Conservation (phyloP, 2,888 invertebrate genomes). For the Noctua pronuba region DNA sequence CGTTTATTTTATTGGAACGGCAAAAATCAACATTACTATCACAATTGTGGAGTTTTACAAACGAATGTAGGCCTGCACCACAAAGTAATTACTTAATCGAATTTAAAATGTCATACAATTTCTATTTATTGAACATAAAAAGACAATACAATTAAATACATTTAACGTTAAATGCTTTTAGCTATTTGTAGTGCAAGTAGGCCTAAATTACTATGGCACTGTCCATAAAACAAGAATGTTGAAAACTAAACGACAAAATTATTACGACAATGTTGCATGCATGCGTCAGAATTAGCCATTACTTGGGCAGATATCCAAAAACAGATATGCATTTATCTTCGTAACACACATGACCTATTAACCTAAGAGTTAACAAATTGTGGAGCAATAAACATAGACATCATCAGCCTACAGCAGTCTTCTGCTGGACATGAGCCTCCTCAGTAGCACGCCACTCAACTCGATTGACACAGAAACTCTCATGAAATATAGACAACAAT, state of each 20-base stretch:
- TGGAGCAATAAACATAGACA: conserved; percentile 10
- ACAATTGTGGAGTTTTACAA: conserved; percentile 1
- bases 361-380: conserved; percentile 40
- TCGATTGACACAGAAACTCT: too few relatives aligned
- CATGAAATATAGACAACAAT: not conserved
- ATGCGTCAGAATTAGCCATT: conserved; percentile 25
- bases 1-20: conserved; percentile 44
- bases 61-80: not conserved
- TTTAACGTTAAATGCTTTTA: not conserved
- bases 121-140: not conserved
- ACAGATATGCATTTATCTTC: conserved; percentile 46
- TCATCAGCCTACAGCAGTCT: too few relatives aligned
- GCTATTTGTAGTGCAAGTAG: not conserved
- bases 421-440: too few relatives aligned
- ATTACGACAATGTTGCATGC: conserved; percentile 14
- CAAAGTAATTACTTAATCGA: not conserved
- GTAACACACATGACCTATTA: conserved; percentile 49
- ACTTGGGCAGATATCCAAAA: conserved; percentile 47
- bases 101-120: not conserved
- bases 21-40: conserved; percentile 23
- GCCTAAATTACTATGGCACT: not conserved
- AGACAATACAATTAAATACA: not conserved
- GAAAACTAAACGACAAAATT: conserved; percentile 9
- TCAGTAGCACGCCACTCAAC: too few relatives aligned
- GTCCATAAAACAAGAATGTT: not conserved